Evolutionary conservation across 2,113 vertebrate genomes (phyloP), one percentile per base, ranked within the genome.

Genomic region (Hyla sarda): DNA sequence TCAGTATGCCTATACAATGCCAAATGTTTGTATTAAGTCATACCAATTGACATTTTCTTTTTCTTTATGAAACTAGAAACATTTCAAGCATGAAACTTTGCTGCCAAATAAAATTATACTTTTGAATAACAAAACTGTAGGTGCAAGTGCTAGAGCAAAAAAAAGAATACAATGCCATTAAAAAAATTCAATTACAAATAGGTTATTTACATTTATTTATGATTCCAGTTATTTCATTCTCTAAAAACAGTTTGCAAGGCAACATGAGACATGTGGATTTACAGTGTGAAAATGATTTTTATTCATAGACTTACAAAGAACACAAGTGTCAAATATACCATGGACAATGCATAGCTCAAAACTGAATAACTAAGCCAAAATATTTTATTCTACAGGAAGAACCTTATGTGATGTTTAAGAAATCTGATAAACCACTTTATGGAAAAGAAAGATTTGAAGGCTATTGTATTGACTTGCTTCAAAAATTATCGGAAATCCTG

Each of bases 331-430:
- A 62, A 60, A 45, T n/a, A 13, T 25, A 21, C 14, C 58, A 14
- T 45, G 37, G 34, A 62, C 37, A n/a, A 37, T 58, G 56, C 12
- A 32, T 10, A 56, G 16, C 11, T 54, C 48, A 54, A 19, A 32
- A 23, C 34, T 56, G 58, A 62, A 45, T 17, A 45, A 45, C 54
- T 34, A 60, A 60, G 6, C 23, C 10, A 80, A 45, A 80, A 60
- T 1, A 62, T 80, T 60, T 80, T 19, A 79, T 87, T 82, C 89
- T 90, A 85, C 93, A 99, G 98, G 98, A 97, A 91, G 98, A 99
- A 92, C 98, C 98, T 8, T 99, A 99, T 82, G 98, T 99, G 90
- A 96, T 99, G 93, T 99, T 98, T 92, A 99, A 98, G 95, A 99
- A 98, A 88, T 99, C 98, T 87, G 98, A 99, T 92, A 99, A 98